Base-by-base conservation (phyloP, 2,113 vertebrate genomes). In the Caracal caracal region DNA sequence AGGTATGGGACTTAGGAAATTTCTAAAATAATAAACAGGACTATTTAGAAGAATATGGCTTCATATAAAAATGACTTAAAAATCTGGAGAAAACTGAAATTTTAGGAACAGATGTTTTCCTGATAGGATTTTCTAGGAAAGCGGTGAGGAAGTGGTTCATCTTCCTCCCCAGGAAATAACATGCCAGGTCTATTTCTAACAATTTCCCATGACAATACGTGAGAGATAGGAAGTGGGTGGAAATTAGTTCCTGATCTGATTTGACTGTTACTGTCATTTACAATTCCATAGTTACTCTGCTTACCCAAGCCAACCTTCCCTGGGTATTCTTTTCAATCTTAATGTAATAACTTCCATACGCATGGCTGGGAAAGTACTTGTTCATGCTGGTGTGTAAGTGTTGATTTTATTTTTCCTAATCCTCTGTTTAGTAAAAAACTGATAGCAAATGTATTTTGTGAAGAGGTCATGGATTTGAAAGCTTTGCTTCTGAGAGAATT, bases 211-310 rank as follows among this genome's bases (percentile, higher is more conserved):
- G 43, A 82, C 66, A 71, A 88, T 78, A 66, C 33, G 81, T 20
- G 59, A 78, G 71, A 70, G 56, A 68, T 26, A 90, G 76, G 51
- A 96, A 95, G 76, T 40, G 82, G n/a, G 28, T 51, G 51, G 81
- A 89, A 93, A 87, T 83, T 59, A 71, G 80, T 83, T 89, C 86
- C 47, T 82, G 33, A 83, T 89, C 51, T 85, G 71, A 85, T 88
- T 78, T 94, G 78, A 91, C 87, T 82, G 24, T 93, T 78, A 83
- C 59, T 96, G n/a, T 93, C 33, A 40, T 76, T 96, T 95, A n/a
- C 10, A 88, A 12, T 95, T 76, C 40, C 78, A 15, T 10, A 76
- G 61, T 80, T 66, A 71, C 33, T 87, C 49, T 96, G 16, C 40
- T 95, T 85, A 66, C 40, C 47, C 30, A 63, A 59, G 53, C n/a